Conservation (phyloP, 2,888 invertebrate genomes). For the Eristalis intricaria region DNA sequence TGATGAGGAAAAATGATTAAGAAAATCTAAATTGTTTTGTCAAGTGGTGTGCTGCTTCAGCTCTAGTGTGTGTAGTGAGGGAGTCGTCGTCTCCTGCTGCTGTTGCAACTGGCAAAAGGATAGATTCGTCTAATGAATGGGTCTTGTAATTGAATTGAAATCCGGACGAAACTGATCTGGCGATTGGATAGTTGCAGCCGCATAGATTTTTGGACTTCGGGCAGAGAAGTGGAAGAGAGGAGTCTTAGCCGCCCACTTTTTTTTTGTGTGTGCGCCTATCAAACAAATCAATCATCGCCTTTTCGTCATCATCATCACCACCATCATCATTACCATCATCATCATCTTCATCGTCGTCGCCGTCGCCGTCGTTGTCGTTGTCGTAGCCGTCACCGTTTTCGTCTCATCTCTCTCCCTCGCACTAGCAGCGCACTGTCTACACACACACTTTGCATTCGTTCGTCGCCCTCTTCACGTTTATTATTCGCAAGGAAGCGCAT, state of each 20-base stretch:
- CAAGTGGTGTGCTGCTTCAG: slow-evolving; percentile 51
- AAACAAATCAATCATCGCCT: slow-evolving; percentile 72
- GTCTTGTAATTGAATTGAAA: neutral
- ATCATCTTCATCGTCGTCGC: slow-evolving; percentile 25
- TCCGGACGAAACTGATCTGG: slow-evolving; percentile 14
- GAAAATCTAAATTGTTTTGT: slow-evolving; percentile 46
- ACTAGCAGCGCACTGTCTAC: slow-evolving; percentile 46
- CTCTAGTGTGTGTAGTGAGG: slow-evolving; percentile 28
- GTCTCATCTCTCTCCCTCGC: slow-evolving; percentile 57
- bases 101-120: neutral
- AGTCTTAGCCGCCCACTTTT: slow-evolving; percentile 68
- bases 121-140: neutral
- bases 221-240: slow-evolving; percentile 52
- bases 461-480: slow-evolving; percentile 50
- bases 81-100: slow-evolving; percentile 16
- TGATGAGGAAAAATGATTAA: slow-evolving; percentile 39
- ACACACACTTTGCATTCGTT: slow-evolving; percentile 32
- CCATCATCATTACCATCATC: slow-evolving; percentile 19
- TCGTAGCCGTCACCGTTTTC: slow-evolving; percentile 42
- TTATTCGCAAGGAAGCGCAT: slow-evolving; percentile 71
- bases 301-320: slow-evolving; percentile 63
- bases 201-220: slow-evolving; percentile 31
- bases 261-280: slow-evolving; percentile 69
- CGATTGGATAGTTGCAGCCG: slow-evolving; percentile 22
- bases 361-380: slow-evolving; percentile 41